Evolutionary conservation across 2,113 vertebrate species (phyloP).

Genomic region (Tautogolabrus adspersus): DNA sequence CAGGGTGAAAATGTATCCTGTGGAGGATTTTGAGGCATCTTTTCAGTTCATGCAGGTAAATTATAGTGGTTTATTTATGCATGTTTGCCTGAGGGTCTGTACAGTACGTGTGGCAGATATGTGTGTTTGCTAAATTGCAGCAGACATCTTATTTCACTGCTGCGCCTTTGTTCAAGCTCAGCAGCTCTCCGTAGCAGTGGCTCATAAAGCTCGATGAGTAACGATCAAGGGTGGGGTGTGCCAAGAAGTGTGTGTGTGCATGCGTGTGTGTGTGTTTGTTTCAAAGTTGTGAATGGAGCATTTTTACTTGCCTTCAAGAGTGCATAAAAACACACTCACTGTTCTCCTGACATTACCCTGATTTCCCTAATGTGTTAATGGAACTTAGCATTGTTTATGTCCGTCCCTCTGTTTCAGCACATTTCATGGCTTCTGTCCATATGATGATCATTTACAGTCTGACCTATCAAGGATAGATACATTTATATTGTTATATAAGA

Average conservation of each 20-base stretch:
- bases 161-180: constrained; percentile 53
- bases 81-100: background rate
- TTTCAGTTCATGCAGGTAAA: constrained; percentile 99
- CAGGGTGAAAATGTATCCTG: constrained; percentile 98
- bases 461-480: background rate
- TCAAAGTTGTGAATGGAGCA: constrained; percentile 43
- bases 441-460: background rate
- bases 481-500: background rate
- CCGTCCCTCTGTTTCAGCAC: background rate
- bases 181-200: constrained; percentile 39
- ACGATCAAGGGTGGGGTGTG: constrained; percentile 48
- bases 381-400: constrained; percentile 46
- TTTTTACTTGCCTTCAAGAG: constrained; percentile 59
- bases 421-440: background rate
- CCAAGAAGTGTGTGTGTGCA: constrained; percentile 45
- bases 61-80: background rate
- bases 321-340: constrained; percentile 32
- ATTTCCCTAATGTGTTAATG: constrained; percentile 43
- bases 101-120: background rate
- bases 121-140: constrained; percentile 30
- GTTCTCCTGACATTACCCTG: constrained; percentile 5
- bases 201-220: constrained; percentile 68
- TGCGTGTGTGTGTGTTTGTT: constrained; percentile 30
- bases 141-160: constrained; percentile 24
- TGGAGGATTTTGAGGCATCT: constrained; percentile 98